Conservation (phyloP, 2,113 vertebrate species). For the Toxotes chatareus region DNA sequence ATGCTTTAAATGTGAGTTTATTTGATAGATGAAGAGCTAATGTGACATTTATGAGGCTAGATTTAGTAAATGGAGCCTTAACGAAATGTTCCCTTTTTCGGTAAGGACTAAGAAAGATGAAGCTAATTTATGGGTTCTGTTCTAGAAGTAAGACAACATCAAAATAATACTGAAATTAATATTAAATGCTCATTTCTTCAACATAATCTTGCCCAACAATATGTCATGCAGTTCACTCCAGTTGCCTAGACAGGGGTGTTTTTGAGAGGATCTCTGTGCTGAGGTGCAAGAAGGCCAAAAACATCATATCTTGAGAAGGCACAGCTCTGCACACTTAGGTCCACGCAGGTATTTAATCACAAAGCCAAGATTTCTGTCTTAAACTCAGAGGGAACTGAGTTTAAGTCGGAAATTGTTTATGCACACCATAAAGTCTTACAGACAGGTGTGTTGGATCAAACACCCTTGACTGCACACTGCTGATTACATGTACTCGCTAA, state of each 20-base stretch:
- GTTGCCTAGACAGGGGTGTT: background rate
- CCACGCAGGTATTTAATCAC: too few relatives aligned
- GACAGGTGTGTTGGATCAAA: too few relatives aligned
- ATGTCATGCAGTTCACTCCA: background rate
- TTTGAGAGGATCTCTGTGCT: background rate
- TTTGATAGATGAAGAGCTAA: slow-evolving; percentile 49
- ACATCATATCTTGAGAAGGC: background rate
- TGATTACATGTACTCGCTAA: too few relatives aligned
- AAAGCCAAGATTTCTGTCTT: too few relatives aligned
- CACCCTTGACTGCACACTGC: too few relatives aligned
- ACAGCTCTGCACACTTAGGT: background rate
- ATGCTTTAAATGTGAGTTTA: slow-evolving; percentile 9
- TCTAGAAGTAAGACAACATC: background rate
- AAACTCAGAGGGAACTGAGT: too few relatives aligned
- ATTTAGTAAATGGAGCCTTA: slow-evolving; percentile 40
- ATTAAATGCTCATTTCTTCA: background rate
- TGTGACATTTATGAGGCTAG: slow-evolving; percentile 56
- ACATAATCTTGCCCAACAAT: background rate
- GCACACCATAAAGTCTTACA: too few relatives aligned
- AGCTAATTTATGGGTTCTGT: slow-evolving; percentile 3
- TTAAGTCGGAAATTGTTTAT: too few relatives aligned
- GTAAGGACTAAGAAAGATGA: slow-evolving; percentile 1
- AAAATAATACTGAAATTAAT: background rate
- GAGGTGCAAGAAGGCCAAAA: background rate
- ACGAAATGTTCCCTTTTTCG: slow-evolving; percentile 64